Evolutionary conservation across 64 coral and sea anemone genomes (phyloP).

Genomic region (Montipora sp.): DNA sequence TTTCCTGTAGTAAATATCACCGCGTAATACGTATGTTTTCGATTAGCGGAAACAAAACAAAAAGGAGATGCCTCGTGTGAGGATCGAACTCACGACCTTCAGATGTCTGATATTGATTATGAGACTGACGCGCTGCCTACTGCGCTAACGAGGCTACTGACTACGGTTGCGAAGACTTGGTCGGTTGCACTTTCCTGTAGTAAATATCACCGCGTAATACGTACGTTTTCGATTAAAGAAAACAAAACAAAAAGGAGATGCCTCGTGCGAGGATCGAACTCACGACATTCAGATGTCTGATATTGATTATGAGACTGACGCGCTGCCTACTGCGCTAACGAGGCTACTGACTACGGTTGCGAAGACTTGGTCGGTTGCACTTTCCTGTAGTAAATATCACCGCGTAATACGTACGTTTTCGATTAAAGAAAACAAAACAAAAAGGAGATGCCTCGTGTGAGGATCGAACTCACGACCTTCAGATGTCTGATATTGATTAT

Average conservation of each 20-base stretch:
- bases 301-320: slow-evolving; percentile 76
- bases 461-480: slow-evolving; percentile 89
- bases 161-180: neutral
- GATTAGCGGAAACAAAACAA: too few relatives aligned
- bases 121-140: slow-evolving; percentile 89
- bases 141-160: slow-evolving; percentile 77
- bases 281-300: slow-evolving; percentile 74
- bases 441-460: slow-evolving; percentile 83
- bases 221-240: too few relatives aligned
- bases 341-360: too few relatives aligned
- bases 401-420: too few relatives aligned
- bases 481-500: slow-evolving; percentile 68
- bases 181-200: too few relatives aligned
- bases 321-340: slow-evolving; percentile 87
- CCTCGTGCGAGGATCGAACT: slow-evolving; percentile 87
- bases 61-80: slow-evolving; percentile 4
- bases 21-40: too few relatives aligned
- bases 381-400: too few relatives aligned
- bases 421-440: too few relatives aligned
- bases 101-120: slow-evolving; percentile 57
- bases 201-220: too few relatives aligned
- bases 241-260: neutral
- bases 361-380: too few relatives aligned
- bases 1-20: too few relatives aligned
- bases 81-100: slow-evolving; percentile 79